Evolutionary conservation across 2,113 vertebrate genomes (phyloP), one percentile per base, ranked within the genome.

Genomic region (Anas platyrhynchos): DNA sequence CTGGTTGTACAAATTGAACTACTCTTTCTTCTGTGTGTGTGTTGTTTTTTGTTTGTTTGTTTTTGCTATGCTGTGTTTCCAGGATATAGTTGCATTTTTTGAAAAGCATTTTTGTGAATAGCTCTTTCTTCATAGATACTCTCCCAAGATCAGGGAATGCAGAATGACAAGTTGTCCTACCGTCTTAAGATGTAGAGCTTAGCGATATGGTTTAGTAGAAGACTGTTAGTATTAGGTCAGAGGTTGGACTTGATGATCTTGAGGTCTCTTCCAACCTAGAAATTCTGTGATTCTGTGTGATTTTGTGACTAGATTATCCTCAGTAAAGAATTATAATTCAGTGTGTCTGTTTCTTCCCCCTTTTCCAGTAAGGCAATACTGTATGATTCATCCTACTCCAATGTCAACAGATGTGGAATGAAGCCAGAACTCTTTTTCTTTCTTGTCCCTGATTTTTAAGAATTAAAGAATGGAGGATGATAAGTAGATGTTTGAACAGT

Each of bases 21-120:
- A n/a, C 5, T 18, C 2, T 29, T 72, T 55, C 21, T 46, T 48
- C 11, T 29, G 63, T 55, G 12, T 41, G 12, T 41, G 11, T 16
- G 22, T 72, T 55, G 13, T 22, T 72, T 50, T 21, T 25, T 72
- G 50, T 21, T 27, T 76, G 5, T 21, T 2, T 23, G 8, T 59
- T 36, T 4, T 55, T 72, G 9, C 56, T 63, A 20, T 72, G 11
- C 9, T 3, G 13, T n/a, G 13, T 4, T 89, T 82, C 13, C 12
- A 31, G 27, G 8, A n/a, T 46, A 26, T 10, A 31, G 44, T 5
- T 61, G 25, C 13, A 6, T 2, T 38, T 48, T 87, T 65, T 34
- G 0, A 76, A 55, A 13, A 54, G 1, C 44, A 58, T n/a, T 36
- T 7, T 65, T n/a, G 2, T 61, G 11, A 85, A 31, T 29, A 61